A percentile compares a stretch with the other conserved stretches of the same genome.
Conservation (phyloP, 2,113 vertebrate species). For the Vidua macroura region DNA sequence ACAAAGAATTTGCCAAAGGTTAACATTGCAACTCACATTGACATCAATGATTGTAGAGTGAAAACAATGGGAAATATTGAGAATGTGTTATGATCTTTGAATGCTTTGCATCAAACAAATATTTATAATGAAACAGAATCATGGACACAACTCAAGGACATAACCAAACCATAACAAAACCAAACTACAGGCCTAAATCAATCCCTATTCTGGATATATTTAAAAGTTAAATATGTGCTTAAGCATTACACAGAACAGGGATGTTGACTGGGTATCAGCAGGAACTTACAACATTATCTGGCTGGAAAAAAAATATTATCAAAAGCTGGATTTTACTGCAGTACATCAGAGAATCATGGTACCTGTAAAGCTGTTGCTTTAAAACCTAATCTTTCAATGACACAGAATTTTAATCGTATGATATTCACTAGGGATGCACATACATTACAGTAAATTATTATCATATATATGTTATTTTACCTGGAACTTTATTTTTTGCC, state of each 20-base stretch:
- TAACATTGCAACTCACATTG: not conserved
- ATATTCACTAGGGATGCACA: not conserved
- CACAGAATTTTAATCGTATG: not conserved
- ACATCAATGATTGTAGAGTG: not conserved
- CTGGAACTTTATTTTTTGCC: constrained; percentile 85
- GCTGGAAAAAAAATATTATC: not conserved
- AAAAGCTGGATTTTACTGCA: not conserved
- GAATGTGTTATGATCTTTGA: not conserved
- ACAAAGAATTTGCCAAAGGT: not conserved
- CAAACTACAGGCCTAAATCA: not conserved
- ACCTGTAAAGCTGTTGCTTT: not conserved
- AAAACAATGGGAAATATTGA: not conserved
- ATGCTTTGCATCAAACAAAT: not conserved
- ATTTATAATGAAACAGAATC: not conserved
- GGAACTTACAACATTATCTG: not conserved
- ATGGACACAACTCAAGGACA: not conserved
- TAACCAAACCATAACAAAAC: not conserved
- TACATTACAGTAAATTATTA: not conserved
- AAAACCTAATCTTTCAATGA: not conserved
- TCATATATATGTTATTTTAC: constrained; percentile 50
- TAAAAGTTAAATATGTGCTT: not conserved
- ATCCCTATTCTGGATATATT: not conserved
- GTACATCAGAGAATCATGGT: not conserved
- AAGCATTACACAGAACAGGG: not conserved
- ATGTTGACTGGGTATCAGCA: not conserved